A percentile compares a stretch with the other conserved stretches of the same genome.
Conservation (phyloP, 2,113 vertebrate species). For the Nothobranchius kuhntae region DNA sequence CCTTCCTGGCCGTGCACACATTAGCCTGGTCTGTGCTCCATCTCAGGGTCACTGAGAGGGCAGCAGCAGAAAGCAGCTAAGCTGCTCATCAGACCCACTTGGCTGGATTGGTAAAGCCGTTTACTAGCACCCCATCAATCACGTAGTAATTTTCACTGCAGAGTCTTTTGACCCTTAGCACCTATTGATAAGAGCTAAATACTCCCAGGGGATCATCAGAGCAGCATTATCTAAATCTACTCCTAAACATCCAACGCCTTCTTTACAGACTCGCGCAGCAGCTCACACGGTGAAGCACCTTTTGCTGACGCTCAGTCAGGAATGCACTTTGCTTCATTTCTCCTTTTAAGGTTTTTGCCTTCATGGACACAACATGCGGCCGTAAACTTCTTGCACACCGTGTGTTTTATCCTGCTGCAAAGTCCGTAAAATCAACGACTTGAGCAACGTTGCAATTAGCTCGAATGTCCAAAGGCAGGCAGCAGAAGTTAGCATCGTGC, state of each 20-base stretch:
- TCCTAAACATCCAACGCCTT: slow-evolving; percentile 9
- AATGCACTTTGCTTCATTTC: not conserved
- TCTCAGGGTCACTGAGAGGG: slow-evolving; percentile 77
- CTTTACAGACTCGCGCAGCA: slow-evolving; percentile 7
- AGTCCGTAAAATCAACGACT: not conserved
- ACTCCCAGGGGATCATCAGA: slow-evolving; percentile 28
- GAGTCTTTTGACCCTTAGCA: slow-evolving; percentile 38
- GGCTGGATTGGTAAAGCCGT: slow-evolving; percentile 60
- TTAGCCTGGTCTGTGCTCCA: slow-evolving; percentile 71
- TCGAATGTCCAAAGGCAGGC: not conserved
- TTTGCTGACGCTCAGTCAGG: not conserved
- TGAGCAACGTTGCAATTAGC: not conserved
- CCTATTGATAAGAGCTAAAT: slow-evolving; percentile 40
- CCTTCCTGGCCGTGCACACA: slow-evolving; percentile 35
- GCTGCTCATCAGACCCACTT: slow-evolving; percentile 47
- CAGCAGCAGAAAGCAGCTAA: slow-evolving; percentile 80
- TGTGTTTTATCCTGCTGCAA: not conserved
- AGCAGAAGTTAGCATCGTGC: not conserved
- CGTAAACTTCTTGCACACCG: not conserved
- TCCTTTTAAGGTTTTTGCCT: not conserved
- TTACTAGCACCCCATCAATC: slow-evolving; percentile 83
- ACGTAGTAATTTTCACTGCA: slow-evolving; percentile 81
- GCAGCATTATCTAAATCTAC: slow-evolving; percentile 7
- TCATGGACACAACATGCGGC: slow-evolving; percentile 1
- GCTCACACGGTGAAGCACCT: not conserved